Percentiles rank a stretch among this genome's conserved stretches.
phyloP scores from a whole-genome alignment of 1,140 invertebrate species.

The Drosophila equinoxialis region DNA sequence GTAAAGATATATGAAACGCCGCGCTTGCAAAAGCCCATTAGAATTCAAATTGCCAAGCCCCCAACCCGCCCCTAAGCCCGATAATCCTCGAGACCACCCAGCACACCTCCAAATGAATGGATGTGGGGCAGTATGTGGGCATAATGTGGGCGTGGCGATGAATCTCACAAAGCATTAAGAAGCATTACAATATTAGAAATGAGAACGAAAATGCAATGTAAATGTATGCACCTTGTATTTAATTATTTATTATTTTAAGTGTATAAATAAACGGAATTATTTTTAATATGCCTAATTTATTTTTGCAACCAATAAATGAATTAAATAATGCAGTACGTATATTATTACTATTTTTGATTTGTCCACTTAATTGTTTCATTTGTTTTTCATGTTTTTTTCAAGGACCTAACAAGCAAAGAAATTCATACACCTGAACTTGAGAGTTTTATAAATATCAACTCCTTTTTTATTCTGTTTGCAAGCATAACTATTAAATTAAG shows the following conservation, averaged over 20 bases:
- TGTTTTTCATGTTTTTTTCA: neutral
- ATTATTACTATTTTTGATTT: constrained; percentile 43
- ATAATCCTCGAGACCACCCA: constrained; percentile 19
- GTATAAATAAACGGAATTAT: constrained; percentile 39
- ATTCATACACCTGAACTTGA: neutral
- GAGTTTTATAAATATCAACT: neutral
- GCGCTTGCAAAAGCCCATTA: constrained; percentile 66
- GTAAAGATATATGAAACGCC: constrained; percentile 74
- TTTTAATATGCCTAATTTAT: constrained; percentile 38
- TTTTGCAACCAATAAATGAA: constrained; percentile 37
- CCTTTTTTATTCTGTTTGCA: neutral
- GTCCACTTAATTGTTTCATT: constrained; percentile 5
- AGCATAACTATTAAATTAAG: neutral
- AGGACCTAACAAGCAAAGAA: neutral
- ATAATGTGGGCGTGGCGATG: constrained; percentile 13
- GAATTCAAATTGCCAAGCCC: constrained; percentile 52
- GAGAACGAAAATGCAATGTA: constrained; percentile 52
- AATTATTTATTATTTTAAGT: constrained; percentile 52
- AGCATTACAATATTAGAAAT: neutral
- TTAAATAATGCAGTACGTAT: constrained; percentile 41
- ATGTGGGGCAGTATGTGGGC: neutral
- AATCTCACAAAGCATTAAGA: constrained; percentile 37
- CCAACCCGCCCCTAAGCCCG: constrained; percentile 1
- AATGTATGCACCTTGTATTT: constrained; percentile 62
- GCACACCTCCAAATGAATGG: neutral